Base-by-base conservation (phyloP, 2,113 vertebrate species). In the Mesitornis unicolor region DNA sequence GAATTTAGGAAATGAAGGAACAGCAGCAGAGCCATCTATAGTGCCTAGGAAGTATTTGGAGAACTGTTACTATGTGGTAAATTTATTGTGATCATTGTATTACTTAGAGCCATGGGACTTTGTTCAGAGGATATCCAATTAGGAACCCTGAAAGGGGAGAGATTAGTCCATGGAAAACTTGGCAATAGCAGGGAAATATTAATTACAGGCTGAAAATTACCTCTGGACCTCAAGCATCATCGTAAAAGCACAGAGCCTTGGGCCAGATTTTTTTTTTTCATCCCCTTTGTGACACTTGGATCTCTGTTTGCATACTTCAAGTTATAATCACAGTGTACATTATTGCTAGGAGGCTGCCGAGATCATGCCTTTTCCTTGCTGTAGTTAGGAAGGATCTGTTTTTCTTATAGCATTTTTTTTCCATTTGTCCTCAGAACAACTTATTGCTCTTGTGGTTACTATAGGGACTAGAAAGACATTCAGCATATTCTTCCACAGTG, bases 391-490 rank as follows among this genome's bases (percentile, higher is more conserved):
- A 94, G 40, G 54, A 31, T 83, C 91, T 97, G 97, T 84, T 98
- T 98, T 97, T 95, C 95, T 93, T 93, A 90, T 97, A 95, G 57
- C 38, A 47, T 75, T 95, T 96, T 90, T 89, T 97, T 97, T 84
- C 86, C 71, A 51, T 63, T 93, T 97, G 85, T 95, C 93, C 91
- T 96, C 54, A 97, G 92, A 97, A 81, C 69, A 95, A 87, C 88
- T 94, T 90, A 70, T 40, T 97, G 69, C 75, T 97, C 64, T 50
- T 71, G 81, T 76, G 35, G 92, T 97, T 97, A 80, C 97, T 92
- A 97, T 93, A 87, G 96, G 84, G 91, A 97, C 85, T 76, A 83
- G 43, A 83, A 95, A 91, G 96, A 93, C 45, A 93, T 92, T 77
- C 77, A 93, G 24, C 47, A 73, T 94, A 69, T 40, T 81, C 43